These are phyloP conservation scores for Mimumesa dahlbomi DNA, from an alignment of 2,888 invertebrate genomes.

Conservation along the genomic window DNA sequence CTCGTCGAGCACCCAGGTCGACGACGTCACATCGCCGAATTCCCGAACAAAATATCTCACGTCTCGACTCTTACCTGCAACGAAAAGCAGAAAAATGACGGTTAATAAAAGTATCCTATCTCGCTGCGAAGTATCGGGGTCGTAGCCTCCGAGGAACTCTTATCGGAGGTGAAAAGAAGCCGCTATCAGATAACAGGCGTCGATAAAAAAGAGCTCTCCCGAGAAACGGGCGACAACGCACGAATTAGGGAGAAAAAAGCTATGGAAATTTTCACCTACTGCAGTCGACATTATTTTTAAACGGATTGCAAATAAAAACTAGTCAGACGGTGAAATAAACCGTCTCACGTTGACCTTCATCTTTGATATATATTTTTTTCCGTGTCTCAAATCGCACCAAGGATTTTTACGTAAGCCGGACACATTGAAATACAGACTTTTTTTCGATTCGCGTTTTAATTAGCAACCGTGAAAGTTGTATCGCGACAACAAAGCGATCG, in stretches of 20 bases:
- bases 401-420: not conserved
- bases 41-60: not conserved
- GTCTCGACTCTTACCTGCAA: slow-evolving; percentile 72
- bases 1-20: slow-evolving; percentile 28
- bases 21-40: slow-evolving; percentile 16
- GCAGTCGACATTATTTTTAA: not conserved
- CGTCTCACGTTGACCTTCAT: no score
- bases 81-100: slow-evolving; percentile 51
- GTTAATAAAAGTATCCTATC: no score
- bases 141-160: not conserved
- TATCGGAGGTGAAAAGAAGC: not conserved
- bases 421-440: not conserved
- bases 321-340: no score
- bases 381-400: no score
- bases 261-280: not conserved
- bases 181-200: slow-evolving; percentile 42
- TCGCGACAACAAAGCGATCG: no score
- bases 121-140: not conserved
- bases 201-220: slow-evolving; percentile 56
- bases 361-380: no score
- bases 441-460: slow-evolving; percentile 6
- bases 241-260: not conserved
- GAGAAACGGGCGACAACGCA: not conserved
- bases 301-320: not conserved
- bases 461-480: not conserved